Evolutionary conservation across 2,113 vertebrate species (phyloP).

Genomic region (Platycercus adscitus): DNA sequence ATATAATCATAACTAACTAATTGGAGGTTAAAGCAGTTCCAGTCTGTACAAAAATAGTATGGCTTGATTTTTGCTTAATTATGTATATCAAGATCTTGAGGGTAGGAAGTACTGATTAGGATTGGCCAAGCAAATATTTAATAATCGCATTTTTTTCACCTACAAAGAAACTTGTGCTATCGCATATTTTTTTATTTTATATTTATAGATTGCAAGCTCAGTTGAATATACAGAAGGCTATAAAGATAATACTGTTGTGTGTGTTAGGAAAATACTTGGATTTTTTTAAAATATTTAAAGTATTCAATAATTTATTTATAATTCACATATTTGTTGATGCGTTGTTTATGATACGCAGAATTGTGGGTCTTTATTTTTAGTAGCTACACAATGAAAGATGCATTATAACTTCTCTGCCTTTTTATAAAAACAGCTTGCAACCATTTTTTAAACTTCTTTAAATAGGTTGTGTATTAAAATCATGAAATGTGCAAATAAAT

Average conservation of each 20-base stretch:
- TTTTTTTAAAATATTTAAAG: neutral
- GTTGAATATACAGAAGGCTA: neutral
- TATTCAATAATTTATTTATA: neutral
- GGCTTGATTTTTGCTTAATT: neutral
- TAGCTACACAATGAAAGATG: neutral
- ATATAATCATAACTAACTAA: neutral
- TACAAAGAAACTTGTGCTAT: neutral
- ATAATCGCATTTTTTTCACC: neutral
- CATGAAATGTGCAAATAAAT: neutral
- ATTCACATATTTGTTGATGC: neutral
- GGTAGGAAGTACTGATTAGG: neutral
- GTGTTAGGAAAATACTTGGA: neutral
- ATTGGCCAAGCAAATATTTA: neutral
- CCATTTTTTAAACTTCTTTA: neutral
- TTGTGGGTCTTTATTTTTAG: constrained; percentile 2
- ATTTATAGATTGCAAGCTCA: neutral
- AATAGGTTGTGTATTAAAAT: neutral
- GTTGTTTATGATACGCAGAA: neutral
- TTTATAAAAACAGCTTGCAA: neutral
- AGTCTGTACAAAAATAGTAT: neutral
- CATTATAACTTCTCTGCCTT: neutral
- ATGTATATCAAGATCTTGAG: neutral
- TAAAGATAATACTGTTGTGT: neutral
- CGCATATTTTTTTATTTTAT: neutral
- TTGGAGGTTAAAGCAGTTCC: neutral